These are phyloP conservation scores for Menura novaehollandiae DNA, from an alignment of 2,113 vertebrate species.

Conservation along the genomic window DNA sequence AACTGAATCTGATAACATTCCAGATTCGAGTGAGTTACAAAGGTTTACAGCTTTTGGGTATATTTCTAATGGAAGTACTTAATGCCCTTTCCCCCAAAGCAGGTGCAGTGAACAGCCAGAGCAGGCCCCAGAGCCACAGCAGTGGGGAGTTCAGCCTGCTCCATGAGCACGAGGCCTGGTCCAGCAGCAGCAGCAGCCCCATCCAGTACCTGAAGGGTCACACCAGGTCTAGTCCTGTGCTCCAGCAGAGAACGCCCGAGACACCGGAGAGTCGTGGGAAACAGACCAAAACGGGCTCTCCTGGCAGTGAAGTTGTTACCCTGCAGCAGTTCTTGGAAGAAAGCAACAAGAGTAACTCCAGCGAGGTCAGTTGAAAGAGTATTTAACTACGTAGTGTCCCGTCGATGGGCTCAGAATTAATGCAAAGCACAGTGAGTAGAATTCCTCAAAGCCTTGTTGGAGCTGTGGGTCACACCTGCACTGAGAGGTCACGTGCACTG, in stretches of 20 bases:
- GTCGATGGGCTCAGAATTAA: not conserved
- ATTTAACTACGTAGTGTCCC: rapidly evolving
- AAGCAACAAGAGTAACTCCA: conserved; percentile 81
- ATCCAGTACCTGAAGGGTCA: conserved; percentile 84
- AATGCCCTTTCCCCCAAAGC: conserved; percentile 52
- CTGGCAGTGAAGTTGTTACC: conserved; percentile 85
- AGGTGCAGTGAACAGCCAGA: conserved; percentile 85
- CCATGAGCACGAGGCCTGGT: conserved; percentile 90
- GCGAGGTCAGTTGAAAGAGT: conserved; percentile 61
- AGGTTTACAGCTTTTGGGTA: not conserved
- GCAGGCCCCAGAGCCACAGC: conserved; percentile 94
- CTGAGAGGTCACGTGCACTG: not conserved
- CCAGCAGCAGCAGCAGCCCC: conserved; percentile 91
- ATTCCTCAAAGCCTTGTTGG: not conserved
- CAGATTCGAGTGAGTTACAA: not conserved
- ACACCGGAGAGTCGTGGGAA: conserved; percentile 63
- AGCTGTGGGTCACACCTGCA: not conserved
- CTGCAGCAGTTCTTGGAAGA: conserved; percentile 94
- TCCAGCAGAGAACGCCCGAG: conserved; percentile 71
- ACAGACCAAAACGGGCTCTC: conserved; percentile 72
- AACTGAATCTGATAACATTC: not conserved
- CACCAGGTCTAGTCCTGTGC: conserved; percentile 82
- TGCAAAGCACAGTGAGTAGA: not conserved
- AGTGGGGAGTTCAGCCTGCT: conserved; percentile 91
- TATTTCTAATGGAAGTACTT: not conserved